A percentile compares a stretch with the other conserved stretches of the same genome.
phyloP scores from a whole-genome alignment of 1,140 invertebrate species.

The Drosophila santomea region DNA sequence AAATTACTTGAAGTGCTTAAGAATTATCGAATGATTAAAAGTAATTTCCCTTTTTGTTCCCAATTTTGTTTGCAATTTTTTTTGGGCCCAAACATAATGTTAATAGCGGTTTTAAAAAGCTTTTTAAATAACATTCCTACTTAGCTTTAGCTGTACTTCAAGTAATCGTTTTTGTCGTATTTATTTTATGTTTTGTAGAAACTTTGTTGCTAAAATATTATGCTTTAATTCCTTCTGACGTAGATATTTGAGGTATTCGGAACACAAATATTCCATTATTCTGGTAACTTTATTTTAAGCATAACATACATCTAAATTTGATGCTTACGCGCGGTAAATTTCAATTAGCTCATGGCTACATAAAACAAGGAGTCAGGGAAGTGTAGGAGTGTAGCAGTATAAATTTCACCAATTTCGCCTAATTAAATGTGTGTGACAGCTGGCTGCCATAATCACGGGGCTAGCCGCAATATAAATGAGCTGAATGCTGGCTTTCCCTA shows the following conservation, averaged over 20 bases:
- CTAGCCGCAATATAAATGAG: slow-evolving; percentile 66
- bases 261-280: not conserved
- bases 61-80: too few relatives aligned
- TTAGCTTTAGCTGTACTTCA: too few relatives aligned
- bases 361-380: slow-evolving; percentile 8
- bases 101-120: too few relatives aligned
- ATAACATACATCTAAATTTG: not conserved
- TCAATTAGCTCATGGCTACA: slow-evolving; percentile 33
- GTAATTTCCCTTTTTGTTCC: too few relatives aligned
- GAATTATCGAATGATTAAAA: too few relatives aligned
- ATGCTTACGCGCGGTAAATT: slow-evolving; percentile 6
- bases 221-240: slow-evolving; percentile 15
- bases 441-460: slow-evolving; percentile 59
- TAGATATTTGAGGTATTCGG: not conserved
- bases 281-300: too few relatives aligned
- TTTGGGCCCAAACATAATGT: too few relatives aligned
- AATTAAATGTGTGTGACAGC: slow-evolving; percentile 66
- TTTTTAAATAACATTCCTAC: too few relatives aligned
- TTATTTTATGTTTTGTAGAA: not conserved
- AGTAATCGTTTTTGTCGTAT: too few relatives aligned
- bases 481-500: slow-evolving; percentile 32
- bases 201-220: slow-evolving; percentile 17
- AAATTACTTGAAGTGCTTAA: too few relatives aligned
- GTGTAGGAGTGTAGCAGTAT: slow-evolving; percentile 2
- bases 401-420: slow-evolving; percentile 61